A percentile compares a stretch with the other conserved stretches of the same genome.
These are phyloP conservation scores for Brachyptera putata DNA, from an alignment of 2,888 invertebrate genomes.

Conservation along the genomic window DNA sequence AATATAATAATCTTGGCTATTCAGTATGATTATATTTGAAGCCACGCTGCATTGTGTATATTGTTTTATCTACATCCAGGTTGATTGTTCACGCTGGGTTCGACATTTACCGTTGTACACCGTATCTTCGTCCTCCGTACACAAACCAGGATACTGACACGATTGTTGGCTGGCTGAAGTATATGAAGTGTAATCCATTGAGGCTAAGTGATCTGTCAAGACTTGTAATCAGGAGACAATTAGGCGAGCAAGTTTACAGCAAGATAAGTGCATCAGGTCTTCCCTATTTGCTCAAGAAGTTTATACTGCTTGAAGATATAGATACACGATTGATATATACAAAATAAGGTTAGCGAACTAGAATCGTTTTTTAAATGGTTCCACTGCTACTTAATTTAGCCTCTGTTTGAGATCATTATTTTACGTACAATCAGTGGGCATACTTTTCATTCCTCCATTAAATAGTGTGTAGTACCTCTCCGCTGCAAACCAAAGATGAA, in stretches of 20 bases:
- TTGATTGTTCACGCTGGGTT: constrained; percentile 47
- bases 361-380: too few relatives aligned
- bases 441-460: too few relatives aligned
- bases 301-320: constrained; percentile 54
- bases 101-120: constrained; percentile 33
- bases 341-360: too few relatives aligned
- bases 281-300: constrained; percentile 54
- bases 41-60: neutral
- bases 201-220: constrained; percentile 55
- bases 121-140: constrained; percentile 23
- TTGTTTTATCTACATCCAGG: constrained; percentile 31
- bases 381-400: too few relatives aligned
- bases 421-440: too few relatives aligned
- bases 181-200: constrained; percentile 49
- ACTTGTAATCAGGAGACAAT: constrained; percentile 50
- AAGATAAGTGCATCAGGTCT: constrained; percentile 51
- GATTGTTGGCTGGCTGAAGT: constrained; percentile 46
- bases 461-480: too few relatives aligned
- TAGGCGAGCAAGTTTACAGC: constrained; percentile 42
- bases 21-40: too few relatives aligned
- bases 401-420: too few relatives aligned
- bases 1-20: too few relatives aligned
- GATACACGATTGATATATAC: constrained; percentile 27
- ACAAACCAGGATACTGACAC: constrained; percentile 39
- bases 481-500: too few relatives aligned